These are phyloP conservation scores for Hippocampus comes DNA, from an alignment of 2,113 vertebrate genomes.

Conservation along the genomic window DNA sequence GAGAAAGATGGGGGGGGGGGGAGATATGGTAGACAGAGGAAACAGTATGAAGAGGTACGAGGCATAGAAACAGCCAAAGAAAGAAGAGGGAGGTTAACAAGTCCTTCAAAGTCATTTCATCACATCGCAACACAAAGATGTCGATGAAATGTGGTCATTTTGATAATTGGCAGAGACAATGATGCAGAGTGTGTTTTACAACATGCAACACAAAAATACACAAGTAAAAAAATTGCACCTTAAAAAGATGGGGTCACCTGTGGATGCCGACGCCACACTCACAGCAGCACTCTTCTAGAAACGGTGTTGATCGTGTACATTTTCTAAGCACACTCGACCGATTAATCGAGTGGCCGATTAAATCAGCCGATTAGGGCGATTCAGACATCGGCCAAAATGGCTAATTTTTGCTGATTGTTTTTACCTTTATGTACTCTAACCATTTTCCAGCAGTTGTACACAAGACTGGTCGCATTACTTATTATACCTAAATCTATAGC, in stretches of 20 bases:
- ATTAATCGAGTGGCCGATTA: too few species aligned
- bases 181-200: slow-evolving; percentile 27
- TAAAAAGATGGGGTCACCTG: slow-evolving; percentile 22
- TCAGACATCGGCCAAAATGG: too few species aligned
- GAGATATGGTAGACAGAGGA: slow-evolving; percentile 14
- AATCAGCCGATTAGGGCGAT: too few species aligned
- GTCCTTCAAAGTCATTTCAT: slow-evolving; percentile 45
- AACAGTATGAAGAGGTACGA: slow-evolving; percentile 22
- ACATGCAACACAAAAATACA: slow-evolving; percentile 27
- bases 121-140: slow-evolving; percentile 44
- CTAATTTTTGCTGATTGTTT: too few species aligned
- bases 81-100: slow-evolving; percentile 24
- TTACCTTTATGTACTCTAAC: too few species aligned
- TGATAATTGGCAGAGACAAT: slow-evolving; percentile 42
- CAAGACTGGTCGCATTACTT: too few species aligned
- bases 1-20: slow-evolving; percentile 6
- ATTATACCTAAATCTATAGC: too few species aligned
- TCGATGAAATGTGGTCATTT: slow-evolving; percentile 15
- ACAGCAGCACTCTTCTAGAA: slow-evolving; percentile 15
- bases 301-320: slow-evolving; percentile 25
- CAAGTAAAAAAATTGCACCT: slow-evolving; percentile 26
- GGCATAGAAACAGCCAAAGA: slow-evolving; percentile 26
- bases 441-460: too few species aligned
- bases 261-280: slow-evolving; percentile 10
- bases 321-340: background rate